These are phyloP conservation scores for Pipistrellus kuhlii DNA, from an alignment of 2,797 vertebrate species.

Conservation along the genomic window DNA sequence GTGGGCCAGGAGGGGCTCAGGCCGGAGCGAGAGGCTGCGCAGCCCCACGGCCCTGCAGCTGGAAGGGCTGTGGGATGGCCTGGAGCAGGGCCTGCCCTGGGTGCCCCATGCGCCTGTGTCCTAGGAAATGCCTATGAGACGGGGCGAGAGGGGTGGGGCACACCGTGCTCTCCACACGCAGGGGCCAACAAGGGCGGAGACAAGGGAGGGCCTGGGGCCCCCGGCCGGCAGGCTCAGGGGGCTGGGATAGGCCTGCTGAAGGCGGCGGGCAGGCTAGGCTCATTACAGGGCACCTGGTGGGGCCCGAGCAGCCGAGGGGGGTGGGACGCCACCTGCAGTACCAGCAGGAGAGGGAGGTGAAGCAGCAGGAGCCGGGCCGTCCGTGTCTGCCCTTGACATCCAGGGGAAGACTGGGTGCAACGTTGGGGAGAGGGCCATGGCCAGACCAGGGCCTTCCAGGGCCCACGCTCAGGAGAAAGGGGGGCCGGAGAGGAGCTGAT, in stretches of 20 bases:
- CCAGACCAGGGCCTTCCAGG: background rate
- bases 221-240: background rate
- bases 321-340: too few relatives aligned
- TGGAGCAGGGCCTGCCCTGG: background rate
- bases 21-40: background rate
- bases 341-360: background rate
- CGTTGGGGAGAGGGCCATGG: background rate
- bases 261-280: background rate
- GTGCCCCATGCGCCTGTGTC: background rate
- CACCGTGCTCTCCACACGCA: background rate
- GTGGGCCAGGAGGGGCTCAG: background rate
- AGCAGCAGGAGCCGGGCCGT: background rate
- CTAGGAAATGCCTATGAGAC: background rate
- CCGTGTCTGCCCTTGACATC: fast-evolving
- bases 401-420: background rate
- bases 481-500: background rate
- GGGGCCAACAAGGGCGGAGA: background rate
- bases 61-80: background rate
- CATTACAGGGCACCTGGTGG: background rate
- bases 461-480: background rate
- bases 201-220: background rate
- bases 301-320: background rate
- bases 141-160: background rate
- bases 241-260: background rate
- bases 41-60: background rate